Evolutionary conservation across 2,113 vertebrate species (phyloP).

Genomic region (Dendropsophus ebraccatus): DNA sequence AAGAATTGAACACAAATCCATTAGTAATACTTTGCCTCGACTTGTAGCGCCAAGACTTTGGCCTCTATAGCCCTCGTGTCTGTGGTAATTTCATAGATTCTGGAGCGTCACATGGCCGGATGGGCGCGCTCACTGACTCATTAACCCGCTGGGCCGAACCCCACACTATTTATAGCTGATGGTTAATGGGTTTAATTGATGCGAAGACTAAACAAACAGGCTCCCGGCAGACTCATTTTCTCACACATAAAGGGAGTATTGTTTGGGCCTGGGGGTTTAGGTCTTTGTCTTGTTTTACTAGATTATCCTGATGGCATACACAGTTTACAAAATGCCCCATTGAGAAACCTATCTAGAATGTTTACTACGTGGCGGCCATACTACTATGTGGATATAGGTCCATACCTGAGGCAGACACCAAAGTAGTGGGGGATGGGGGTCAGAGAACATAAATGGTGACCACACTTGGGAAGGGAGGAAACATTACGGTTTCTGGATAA

Average conservation of each 20-base stretch:
- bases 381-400: too few relatives aligned
- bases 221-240: neutral
- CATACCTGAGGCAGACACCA: neutral
- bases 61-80: neutral
- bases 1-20: neutral
- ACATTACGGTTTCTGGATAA: neutral
- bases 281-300: neutral
- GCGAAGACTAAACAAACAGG: slow-evolving; percentile 27
- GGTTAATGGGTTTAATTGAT: slow-evolving; percentile 38
- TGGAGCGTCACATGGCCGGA: neutral
- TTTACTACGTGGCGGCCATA: neutral
- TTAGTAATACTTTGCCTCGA: neutral
- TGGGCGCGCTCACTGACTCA: slow-evolving; percentile 13
- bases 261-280: neutral
- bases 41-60: neutral
- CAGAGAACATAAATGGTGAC: neutral
- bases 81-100: slow-evolving; percentile 23
- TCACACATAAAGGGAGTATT: slow-evolving; percentile 36
- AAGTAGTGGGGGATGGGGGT: neutral
- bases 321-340: neutral
- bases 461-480: neutral
- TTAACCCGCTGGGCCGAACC: slow-evolving; percentile 42
- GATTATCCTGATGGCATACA: neutral
- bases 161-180: slow-evolving; percentile 27
- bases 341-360: neutral